These are phyloP conservation scores for Sepiola atlantica DNA, from an alignment of 2,888 invertebrate species.

Conservation along the genomic window DNA sequence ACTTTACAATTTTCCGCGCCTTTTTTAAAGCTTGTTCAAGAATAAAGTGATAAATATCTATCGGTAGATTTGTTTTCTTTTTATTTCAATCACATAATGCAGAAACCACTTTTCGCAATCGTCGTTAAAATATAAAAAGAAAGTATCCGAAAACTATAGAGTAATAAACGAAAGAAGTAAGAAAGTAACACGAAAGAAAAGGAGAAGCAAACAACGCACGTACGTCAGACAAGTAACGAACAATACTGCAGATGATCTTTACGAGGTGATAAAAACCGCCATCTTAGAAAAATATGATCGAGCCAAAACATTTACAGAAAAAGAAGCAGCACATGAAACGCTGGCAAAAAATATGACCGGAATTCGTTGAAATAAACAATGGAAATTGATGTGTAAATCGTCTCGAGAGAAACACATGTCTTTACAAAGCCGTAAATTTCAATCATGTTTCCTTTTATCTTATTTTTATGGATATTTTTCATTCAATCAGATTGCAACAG, in stretches of 20 bases:
- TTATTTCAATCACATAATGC: neutral
- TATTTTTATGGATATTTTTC: neutral
- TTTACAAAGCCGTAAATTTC: slow-evolving; percentile 13
- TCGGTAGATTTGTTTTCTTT: neutral
- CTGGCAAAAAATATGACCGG: neutral
- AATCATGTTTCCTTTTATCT: neutral
- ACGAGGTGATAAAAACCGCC: slow-evolving; percentile 1
- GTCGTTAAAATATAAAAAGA: neutral
- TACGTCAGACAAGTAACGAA: neutral
- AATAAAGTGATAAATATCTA: neutral
- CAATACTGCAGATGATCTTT: neutral
- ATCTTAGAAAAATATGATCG: neutral
- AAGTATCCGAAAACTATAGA: neutral
- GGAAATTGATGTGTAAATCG: neutral
- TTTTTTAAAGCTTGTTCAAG: neutral
- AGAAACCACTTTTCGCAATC: neutral
- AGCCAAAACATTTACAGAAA: neutral
- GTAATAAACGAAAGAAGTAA: neutral
- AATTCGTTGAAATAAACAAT: neutral
- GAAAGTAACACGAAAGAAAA: neutral
- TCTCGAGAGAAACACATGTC: neutral
- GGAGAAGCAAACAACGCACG: neutral
- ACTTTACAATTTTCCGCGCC: neutral
- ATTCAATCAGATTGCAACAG: neutral
- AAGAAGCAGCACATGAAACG: neutral